Conservation (phyloP, 2,113 vertebrate genomes). For the Aegithalos caudatus region DNA sequence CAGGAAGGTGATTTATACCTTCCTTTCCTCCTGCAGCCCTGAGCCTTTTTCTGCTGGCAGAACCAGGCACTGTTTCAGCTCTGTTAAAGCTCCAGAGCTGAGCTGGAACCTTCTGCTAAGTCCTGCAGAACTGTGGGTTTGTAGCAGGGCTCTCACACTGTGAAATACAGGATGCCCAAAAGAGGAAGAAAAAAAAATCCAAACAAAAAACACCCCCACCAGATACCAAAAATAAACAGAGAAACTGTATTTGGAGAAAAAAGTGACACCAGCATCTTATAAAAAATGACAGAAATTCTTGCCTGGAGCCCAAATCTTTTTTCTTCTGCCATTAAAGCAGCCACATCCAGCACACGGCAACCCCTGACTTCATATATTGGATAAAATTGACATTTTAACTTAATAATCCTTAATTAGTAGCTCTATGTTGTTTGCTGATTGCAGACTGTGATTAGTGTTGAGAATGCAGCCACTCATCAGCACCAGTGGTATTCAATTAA, state of each 20-base stretch:
- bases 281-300: background rate
- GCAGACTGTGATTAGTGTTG: background rate
- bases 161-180: background rate
- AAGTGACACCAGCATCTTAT: background rate
- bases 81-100: background rate
- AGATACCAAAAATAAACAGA: background rate
- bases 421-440: background rate
- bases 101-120: background rate
- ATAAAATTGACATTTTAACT: background rate
- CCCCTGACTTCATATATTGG: background rate
- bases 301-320: background rate
- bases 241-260: background rate
- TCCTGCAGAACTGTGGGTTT: background rate
- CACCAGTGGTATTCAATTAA: background rate
- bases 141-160: background rate
- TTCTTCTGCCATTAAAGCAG: background rate
- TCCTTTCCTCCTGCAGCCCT: background rate
- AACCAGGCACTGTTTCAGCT: background rate
- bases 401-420: background rate
- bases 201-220: accelerated
- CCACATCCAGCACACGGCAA: background rate
- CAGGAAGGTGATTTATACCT: background rate
- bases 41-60: background rate
- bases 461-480: background rate
- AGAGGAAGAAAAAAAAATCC: background rate